Evolutionary conservation across 2,113 vertebrate species (phyloP).

Genomic region (Onychorhynchus coronatus): DNA sequence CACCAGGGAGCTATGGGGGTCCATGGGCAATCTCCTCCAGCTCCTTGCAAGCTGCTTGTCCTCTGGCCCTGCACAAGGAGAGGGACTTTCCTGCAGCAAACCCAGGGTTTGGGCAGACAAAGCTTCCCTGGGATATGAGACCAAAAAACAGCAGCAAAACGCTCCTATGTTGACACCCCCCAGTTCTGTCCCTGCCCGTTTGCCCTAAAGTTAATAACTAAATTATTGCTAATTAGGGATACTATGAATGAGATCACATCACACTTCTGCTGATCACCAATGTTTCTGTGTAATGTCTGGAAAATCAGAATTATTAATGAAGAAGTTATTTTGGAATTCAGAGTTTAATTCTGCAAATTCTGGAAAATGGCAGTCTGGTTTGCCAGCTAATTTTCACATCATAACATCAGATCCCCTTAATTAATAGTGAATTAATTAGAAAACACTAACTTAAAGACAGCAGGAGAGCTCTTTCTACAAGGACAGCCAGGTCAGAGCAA

Average conservation of each 20-base stretch:
- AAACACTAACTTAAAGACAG: conserved; percentile 1
- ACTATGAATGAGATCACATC: conserved; percentile 33
- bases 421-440: conserved; percentile 47
- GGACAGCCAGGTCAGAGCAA: rapidly evolving
- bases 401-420: conserved; percentile 17
- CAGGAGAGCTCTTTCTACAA: background rate
- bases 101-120: rapidly evolving
- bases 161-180: rapidly evolving
- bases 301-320: conserved; percentile 57
- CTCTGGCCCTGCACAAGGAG: background rate
- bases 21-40: too few species aligned
- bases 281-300: conserved; percentile 22
- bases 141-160: rapidly evolving
- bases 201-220: background rate
- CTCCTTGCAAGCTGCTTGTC: background rate
- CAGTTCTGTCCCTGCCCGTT: background rate
- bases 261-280: background rate
- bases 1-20: background rate
- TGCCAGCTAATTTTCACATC: conserved; percentile 49
- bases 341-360: background rate
- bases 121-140: rapidly evolving
- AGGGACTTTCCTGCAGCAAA: background rate
- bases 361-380: background rate
- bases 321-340: conserved; percentile 48
- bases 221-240: conserved; percentile 26